These are phyloP conservation scores for Agrilus cyanescens DNA, from an alignment of 2,888 invertebrate species.

Conservation along the genomic window DNA sequence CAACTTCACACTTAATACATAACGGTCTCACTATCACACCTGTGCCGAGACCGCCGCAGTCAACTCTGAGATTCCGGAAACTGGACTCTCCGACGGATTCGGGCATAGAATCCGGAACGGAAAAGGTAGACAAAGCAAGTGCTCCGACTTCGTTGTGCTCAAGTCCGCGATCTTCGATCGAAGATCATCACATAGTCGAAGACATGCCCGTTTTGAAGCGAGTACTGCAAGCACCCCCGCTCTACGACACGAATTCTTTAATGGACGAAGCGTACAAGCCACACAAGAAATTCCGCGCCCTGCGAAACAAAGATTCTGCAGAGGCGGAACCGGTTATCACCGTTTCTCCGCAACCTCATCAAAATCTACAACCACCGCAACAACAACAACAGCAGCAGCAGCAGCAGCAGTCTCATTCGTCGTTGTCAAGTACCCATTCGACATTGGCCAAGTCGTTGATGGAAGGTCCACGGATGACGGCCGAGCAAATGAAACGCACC, in stretches of 20 bases:
- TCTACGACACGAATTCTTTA: conserved; percentile 78
- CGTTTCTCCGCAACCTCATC: conserved; percentile 28
- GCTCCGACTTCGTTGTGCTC: conserved; percentile 70
- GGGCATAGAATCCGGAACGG: conserved; percentile 86
- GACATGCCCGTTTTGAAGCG: conserved; percentile 92
- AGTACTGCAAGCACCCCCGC: conserved; percentile 82
- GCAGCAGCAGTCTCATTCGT: conserved; percentile 38
- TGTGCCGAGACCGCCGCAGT: conserved; percentile 35
- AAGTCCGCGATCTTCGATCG: conserved; percentile 72
- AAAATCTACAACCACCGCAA: conserved; percentile 26
- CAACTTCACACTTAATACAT: conserved; percentile 58
- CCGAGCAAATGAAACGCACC: conserved; percentile 82
- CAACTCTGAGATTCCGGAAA: conserved; percentile 56
- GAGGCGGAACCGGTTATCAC: conserved; percentile 58
- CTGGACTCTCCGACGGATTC: conserved; percentile 87
- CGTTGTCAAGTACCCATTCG: conserved; percentile 76
- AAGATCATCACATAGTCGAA: conserved; percentile 66
- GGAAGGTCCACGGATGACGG: conserved; percentile 89
- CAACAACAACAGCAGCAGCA: conserved; percentile 22
- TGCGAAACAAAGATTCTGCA: conserved; percentile 64
- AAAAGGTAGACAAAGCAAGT: conserved; percentile 64
- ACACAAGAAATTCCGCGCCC: conserved; percentile 87
- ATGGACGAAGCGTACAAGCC: conserved; percentile 95
- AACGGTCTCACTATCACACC: conserved; percentile 65
- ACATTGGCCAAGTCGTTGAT: conserved; percentile 81